Evolutionary conservation across 2,113 vertebrate species (phyloP).

Genomic region (Hippocampus comes): DNA sequence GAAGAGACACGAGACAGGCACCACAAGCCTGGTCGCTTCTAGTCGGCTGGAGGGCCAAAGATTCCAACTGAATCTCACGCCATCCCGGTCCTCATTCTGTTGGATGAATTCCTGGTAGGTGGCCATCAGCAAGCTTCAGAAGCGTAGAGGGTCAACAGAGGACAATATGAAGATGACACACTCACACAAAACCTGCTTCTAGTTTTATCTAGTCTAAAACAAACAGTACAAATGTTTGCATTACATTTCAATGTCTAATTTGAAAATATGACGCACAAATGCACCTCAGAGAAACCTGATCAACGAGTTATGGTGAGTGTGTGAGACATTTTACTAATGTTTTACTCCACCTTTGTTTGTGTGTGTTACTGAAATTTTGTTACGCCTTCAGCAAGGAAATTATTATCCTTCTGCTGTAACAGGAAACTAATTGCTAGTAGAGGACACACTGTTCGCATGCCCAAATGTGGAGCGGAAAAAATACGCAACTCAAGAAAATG

Average conservation of each 20-base stretch:
- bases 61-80: slow-evolving; percentile 97
- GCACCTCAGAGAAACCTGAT: slow-evolving; percentile 31
- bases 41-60: slow-evolving; percentile 95
- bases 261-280: slow-evolving; percentile 37
- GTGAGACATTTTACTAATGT: background rate
- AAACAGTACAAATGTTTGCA: background rate
- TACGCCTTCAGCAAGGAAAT: slow-evolving; percentile 19
- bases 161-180: background rate
- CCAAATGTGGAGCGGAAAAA: background rate
- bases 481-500: too few species aligned
- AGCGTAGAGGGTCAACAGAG: slow-evolving; percentile 14
- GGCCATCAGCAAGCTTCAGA: slow-evolving; percentile 72
- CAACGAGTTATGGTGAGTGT: slow-evolving; percentile 25
- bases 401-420: slow-evolving; percentile 1
- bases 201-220: background rate
- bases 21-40: slow-evolving; percentile 92
- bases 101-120: slow-evolving; percentile 97
- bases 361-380: slow-evolving; percentile 6
- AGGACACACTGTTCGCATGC: background rate
- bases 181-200: background rate
- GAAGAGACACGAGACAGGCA: slow-evolving; percentile 90
- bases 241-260: background rate
- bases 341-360: background rate
- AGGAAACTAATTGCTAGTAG: background rate
- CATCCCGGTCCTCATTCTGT: slow-evolving; percentile 94